phyloP scores from a whole-genome alignment of 1,140 invertebrate genomes.

The Caerostris extrusa region DNA sequence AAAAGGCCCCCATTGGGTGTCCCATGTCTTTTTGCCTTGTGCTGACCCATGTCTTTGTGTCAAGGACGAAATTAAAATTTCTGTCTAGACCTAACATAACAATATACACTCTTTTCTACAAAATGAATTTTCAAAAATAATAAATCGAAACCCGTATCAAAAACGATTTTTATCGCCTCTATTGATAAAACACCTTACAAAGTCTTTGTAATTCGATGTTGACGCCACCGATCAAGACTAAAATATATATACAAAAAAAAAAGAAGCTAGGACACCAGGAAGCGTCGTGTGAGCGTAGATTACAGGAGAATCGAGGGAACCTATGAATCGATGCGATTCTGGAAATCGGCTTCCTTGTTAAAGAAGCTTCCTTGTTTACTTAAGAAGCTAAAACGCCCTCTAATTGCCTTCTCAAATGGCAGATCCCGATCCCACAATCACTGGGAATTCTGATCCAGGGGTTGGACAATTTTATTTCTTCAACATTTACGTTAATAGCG shows the following conservation, averaged over 20 bases:
- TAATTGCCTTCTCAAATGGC: constrained; percentile 53
- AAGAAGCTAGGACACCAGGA: not conserved
- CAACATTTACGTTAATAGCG: constrained; percentile 23
- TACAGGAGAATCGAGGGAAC: not conserved
- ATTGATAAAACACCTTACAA: not conserved
- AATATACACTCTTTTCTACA: not conserved
- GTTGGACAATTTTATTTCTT: constrained; percentile 41
- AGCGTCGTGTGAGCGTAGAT: constrained; percentile 31
- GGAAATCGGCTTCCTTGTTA: constrained; percentile 44
- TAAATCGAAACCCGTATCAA: too few relatives aligned
- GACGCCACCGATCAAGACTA: not conserved
- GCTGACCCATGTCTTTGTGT: too few relatives aligned
- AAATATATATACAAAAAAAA: not conserved
- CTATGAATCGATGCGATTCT: constrained; percentile 27
- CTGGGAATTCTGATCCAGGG: constrained; percentile 24
- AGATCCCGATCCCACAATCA: constrained; percentile 34
- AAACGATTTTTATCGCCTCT: too few relatives aligned
- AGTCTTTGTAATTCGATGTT: constrained; percentile 1
- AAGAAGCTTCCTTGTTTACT: constrained; percentile 40
- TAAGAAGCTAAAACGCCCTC: constrained; percentile 31
- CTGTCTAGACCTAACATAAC: too few relatives aligned
- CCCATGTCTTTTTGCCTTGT: too few relatives aligned
- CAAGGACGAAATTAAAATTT: too few relatives aligned
- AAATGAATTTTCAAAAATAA: not conserved
- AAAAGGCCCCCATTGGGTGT: too few relatives aligned